A percentile compares a stretch with the other conserved stretches of the same genome.
Conservation (phyloP, 2,797 vertebrate genomes). For the Lepidocolaptes lacrymiger region DNA sequence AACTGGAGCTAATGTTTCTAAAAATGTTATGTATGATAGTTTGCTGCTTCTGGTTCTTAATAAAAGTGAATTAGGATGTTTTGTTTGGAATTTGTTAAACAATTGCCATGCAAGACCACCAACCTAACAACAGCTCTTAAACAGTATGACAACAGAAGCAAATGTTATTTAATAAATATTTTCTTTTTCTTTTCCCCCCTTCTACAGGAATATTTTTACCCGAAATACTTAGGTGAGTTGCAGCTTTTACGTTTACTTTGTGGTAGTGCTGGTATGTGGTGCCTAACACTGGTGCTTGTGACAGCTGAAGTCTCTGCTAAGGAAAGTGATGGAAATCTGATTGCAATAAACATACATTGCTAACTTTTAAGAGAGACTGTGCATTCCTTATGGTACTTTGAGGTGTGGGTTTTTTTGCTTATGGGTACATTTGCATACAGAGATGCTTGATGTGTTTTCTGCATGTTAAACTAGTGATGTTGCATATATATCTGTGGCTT, state of each 20-base stretch:
- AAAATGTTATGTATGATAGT: neutral
- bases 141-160: neutral
- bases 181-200: neutral
- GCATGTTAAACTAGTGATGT: neutral
- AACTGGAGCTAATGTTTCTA: neutral
- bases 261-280: neutral
- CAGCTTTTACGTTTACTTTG: neutral
- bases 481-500: neutral
- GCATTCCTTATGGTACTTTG: neutral
- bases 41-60: neutral
- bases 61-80: neutral
- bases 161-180: neutral
- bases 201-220: constrained; percentile 94
- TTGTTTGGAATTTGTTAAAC: neutral
- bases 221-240: constrained; percentile 92
- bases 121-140: neutral
- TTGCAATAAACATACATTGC: neutral
- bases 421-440: neutral
- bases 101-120: neutral
- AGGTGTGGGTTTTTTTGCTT: neutral
- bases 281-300: neutral
- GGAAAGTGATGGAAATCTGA: neutral
- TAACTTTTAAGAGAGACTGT: neutral
- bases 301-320: neutral
- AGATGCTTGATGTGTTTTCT: neutral